Conservation (phyloP, 2,797 vertebrate genomes). For the Brachyrhaphis roseni region DNA sequence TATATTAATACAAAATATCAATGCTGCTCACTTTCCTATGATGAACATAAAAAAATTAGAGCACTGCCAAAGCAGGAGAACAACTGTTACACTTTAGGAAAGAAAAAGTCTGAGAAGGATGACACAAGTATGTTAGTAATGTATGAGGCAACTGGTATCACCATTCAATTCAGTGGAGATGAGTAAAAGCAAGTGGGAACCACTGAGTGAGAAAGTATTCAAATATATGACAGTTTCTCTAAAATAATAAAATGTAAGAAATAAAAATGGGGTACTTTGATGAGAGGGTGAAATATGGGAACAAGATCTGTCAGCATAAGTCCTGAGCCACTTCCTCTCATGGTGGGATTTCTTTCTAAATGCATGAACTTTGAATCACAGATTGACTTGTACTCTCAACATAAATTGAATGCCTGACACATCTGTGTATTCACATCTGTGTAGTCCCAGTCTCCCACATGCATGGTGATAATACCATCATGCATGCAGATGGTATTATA, state of each 20-base stretch:
- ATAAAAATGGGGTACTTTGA: background rate
- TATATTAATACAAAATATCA: conserved; percentile 35
- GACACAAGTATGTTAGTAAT: conserved; percentile 15
- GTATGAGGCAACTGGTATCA: conserved; percentile 13
- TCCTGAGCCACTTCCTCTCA: background rate
- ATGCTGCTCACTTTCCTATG: conserved; percentile 16
- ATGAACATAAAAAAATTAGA: conserved; percentile 17
- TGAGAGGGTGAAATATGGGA: background rate
- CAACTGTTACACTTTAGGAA: conserved; percentile 20
- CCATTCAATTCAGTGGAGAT: background rate
- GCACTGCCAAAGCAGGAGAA: conserved; percentile 20
- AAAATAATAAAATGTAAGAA: background rate
- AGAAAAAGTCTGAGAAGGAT: conserved; percentile 18
- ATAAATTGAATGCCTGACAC: background rate
- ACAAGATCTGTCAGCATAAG: background rate
- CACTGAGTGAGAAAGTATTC: conserved; percentile 23
- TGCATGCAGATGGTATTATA: background rate
- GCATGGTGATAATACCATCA: too few species aligned
- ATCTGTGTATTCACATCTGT: background rate
- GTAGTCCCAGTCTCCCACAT: background rate
- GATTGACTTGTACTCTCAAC: background rate
- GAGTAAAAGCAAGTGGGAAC: conserved; percentile 1
- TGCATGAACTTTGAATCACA: background rate
- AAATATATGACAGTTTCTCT: conserved; percentile 29
- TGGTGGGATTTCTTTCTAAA: background rate